A percentile compares a stretch with the other conserved stretches of the same genome.
Conservation (phyloP, 2,888 invertebrate species). For the Eupithecia vulgata region DNA sequence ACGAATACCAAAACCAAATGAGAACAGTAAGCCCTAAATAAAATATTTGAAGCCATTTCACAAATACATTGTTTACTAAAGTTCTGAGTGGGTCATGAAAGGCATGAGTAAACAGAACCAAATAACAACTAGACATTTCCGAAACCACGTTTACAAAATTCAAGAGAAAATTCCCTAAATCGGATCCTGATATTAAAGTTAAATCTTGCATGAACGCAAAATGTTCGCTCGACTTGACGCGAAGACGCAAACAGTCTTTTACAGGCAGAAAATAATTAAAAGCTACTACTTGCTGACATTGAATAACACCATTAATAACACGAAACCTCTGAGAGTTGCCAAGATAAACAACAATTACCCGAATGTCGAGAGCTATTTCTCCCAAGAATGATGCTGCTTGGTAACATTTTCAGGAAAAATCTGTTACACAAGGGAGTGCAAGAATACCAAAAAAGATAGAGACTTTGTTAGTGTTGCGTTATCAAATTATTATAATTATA, state of each 20-base stretch:
- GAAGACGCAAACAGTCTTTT: conserved; percentile 61
- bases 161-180: conserved; percentile 39
- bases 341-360: conserved; percentile 76
- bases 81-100: conserved; percentile 16
- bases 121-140: conserved; percentile 36
- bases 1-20: conserved; percentile 15
- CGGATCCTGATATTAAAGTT: conserved; percentile 54
- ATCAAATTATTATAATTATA: background rate
- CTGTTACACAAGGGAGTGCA: conserved; percentile 4
- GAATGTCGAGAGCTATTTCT: conserved; percentile 62
- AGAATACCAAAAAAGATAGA: conserved; percentile 3
- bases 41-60: conserved; percentile 25
- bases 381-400: conserved; percentile 37
- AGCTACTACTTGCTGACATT: conserved; percentile 70
- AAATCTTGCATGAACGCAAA: conserved; percentile 64
- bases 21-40: conserved; percentile 19
- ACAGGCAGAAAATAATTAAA: conserved; percentile 76
- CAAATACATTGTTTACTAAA: conserved; percentile 30
- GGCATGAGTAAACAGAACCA: conserved; percentile 27
- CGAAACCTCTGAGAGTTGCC: conserved; percentile 70
- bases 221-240: conserved; percentile 62
- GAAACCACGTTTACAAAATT: conserved; percentile 42
- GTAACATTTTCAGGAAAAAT: conserved; percentile 48
- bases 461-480: background rate
- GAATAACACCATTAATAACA: conserved; percentile 79